Conservation (phyloP, 2,797 vertebrate genomes). For the Morus bassanus region DNA sequence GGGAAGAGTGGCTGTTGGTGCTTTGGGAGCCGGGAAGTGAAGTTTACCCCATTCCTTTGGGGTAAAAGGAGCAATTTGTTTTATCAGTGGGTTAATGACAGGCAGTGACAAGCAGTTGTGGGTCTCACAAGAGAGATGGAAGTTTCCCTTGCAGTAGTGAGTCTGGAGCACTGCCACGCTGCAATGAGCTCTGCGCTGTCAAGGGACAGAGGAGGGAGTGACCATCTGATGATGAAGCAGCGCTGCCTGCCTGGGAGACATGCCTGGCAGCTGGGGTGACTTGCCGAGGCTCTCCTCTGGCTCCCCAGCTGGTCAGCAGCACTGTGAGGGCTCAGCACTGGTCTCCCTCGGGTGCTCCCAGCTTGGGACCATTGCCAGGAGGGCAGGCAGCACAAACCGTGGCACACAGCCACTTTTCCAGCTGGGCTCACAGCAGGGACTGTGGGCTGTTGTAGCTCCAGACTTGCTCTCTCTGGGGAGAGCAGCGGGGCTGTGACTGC, state of each 20-base stretch:
- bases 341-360: not conserved
- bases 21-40: not conserved
- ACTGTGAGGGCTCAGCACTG: not conserved
- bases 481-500: not conserved
- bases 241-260: not conserved
- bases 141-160: not conserved
- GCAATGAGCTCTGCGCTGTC: not conserved
- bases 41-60: not conserved
- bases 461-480: not conserved
- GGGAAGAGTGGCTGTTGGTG: not conserved
- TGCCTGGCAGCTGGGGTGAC: not conserved
- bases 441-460: not conserved
- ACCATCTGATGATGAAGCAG: not conserved
- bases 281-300: not conserved
- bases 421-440: not conserved
- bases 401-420: not conserved
- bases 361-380: not conserved
- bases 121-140: not conserved
- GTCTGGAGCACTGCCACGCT: not conserved
- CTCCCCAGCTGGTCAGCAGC: not conserved
- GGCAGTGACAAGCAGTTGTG: not conserved
- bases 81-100: not conserved
- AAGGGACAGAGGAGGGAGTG: not conserved
- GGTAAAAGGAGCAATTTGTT: rapidly evolving
- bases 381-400: not conserved